phyloP scores from a whole-genome alignment of 2,888 invertebrate species.

The Acronicta psi region DNA sequence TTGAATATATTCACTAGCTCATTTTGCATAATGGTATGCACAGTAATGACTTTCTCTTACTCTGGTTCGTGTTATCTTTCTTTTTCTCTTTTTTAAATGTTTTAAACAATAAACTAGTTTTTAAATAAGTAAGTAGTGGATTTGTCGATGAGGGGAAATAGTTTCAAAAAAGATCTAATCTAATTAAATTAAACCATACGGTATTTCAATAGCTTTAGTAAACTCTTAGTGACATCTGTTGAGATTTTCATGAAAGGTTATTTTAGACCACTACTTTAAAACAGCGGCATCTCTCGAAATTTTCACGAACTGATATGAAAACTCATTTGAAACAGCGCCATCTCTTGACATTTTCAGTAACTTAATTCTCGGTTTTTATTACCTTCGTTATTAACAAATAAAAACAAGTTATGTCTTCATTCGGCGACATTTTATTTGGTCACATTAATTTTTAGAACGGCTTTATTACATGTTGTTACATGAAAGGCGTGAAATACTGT shows the following conservation, averaged over 20 bases:
- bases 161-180: too few relatives aligned
- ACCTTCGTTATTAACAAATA: neutral
- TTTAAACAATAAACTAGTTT: too few relatives aligned
- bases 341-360: conserved; percentile 20
- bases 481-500: too few relatives aligned
- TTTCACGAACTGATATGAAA: conserved; percentile 11
- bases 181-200: too few relatives aligned
- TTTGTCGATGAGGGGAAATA: too few relatives aligned
- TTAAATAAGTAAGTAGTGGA: too few relatives aligned
- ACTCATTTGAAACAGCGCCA: conserved; percentile 15
- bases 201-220: too few relatives aligned
- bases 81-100: too few relatives aligned
- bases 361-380: neutral
- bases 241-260: conserved; percentile 13
- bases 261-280: neutral
- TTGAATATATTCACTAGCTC: too few relatives aligned
- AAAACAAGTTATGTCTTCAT: conserved; percentile 19
- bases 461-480: conserved; percentile 10
- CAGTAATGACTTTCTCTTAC: too few relatives aligned
- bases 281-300: conserved; percentile 23
- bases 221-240: conserved; percentile 22
- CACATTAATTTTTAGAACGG: conserved; percentile 20
- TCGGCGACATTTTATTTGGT: conserved; percentile 22
- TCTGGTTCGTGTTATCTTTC: too few relatives aligned
- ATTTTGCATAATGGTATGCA: too few relatives aligned